phyloP scores from a whole-genome alignment of 1,140 invertebrate species.

The Heliothis subflexa region DNA sequence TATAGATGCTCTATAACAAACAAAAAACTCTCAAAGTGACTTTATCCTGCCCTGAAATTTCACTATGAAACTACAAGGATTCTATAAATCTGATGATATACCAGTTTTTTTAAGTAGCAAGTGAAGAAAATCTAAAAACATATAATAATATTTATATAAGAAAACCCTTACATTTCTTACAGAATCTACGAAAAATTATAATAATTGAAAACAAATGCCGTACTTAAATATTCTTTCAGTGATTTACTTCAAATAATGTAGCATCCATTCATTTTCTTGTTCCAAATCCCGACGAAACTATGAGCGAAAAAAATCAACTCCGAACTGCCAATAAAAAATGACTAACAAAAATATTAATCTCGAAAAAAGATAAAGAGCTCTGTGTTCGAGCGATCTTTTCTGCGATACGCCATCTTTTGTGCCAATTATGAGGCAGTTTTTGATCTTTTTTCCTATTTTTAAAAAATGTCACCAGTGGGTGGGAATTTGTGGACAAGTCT shows the following conservation, averaged over 20 bases:
- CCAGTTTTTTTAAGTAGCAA: too few relatives aligned
- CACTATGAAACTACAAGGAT: too few relatives aligned
- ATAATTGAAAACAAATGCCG: too few relatives aligned
- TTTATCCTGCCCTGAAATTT: too few relatives aligned
- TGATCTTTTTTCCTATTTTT: slow-evolving; percentile 64
- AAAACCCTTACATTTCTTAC: not conserved
- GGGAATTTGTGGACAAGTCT: slow-evolving; percentile 67
- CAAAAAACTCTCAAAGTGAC: too few relatives aligned
- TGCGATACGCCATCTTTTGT: slow-evolving; percentile 82
- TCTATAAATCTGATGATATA: too few relatives aligned
- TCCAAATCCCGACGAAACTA: slow-evolving; percentile 67
- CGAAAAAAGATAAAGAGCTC: slow-evolving; percentile 76
- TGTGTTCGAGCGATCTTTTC: slow-evolving; percentile 68
- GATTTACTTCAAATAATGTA: too few relatives aligned
- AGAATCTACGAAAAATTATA: too few relatives aligned
- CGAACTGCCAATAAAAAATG: slow-evolving; percentile 73
- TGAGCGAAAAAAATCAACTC: slow-evolving; percentile 75
- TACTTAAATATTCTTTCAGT: too few relatives aligned
- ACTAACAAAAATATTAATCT: slow-evolving; percentile 81
- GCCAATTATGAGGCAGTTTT: slow-evolving; percentile 80
- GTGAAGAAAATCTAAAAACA: not conserved
- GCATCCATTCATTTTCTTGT: slow-evolving; percentile 53
- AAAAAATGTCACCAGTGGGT: slow-evolving; percentile 67
- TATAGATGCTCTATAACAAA: too few relatives aligned
- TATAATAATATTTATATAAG: not conserved